Conservation (phyloP, 2,797 vertebrate genomes). For the Acridotheres tristis region DNA sequence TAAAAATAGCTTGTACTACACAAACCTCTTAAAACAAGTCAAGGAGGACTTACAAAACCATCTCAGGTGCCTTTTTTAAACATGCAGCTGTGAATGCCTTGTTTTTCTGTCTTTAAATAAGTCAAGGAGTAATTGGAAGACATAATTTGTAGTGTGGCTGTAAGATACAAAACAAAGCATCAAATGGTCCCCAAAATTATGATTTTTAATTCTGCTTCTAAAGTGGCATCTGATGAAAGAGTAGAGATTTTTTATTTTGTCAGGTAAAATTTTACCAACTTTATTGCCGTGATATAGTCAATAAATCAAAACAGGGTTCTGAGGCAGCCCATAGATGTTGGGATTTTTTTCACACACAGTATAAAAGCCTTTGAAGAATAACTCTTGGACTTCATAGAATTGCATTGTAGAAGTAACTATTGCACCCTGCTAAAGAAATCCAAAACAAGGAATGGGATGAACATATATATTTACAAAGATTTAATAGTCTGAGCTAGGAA, state of each 20-base stretch:
- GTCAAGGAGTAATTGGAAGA: neutral
- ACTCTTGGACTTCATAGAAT: neutral
- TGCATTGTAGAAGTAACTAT: neutral
- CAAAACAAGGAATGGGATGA: neutral
- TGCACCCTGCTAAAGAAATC: neutral
- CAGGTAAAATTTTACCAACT: neutral
- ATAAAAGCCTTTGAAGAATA: neutral
- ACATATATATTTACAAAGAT: neutral
- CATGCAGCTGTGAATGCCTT: neutral
- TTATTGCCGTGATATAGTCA: neutral
- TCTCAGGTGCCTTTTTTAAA: neutral
- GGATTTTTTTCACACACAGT: neutral
- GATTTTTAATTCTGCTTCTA: neutral
- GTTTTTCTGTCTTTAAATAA: neutral
- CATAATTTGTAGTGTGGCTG: neutral
- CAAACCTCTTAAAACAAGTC: neutral
- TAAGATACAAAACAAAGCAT: neutral
- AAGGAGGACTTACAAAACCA: neutral
- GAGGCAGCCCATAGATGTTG: neutral
- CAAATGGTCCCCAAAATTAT: neutral
- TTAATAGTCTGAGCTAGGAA: neutral
- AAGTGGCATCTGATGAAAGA: neutral
- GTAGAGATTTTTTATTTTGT: neutral
- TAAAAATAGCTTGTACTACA: conserved; percentile 17
- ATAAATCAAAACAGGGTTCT: neutral